Conservation (phyloP, 2,113 vertebrate genomes). For the Pluvianellus socialis region DNA sequence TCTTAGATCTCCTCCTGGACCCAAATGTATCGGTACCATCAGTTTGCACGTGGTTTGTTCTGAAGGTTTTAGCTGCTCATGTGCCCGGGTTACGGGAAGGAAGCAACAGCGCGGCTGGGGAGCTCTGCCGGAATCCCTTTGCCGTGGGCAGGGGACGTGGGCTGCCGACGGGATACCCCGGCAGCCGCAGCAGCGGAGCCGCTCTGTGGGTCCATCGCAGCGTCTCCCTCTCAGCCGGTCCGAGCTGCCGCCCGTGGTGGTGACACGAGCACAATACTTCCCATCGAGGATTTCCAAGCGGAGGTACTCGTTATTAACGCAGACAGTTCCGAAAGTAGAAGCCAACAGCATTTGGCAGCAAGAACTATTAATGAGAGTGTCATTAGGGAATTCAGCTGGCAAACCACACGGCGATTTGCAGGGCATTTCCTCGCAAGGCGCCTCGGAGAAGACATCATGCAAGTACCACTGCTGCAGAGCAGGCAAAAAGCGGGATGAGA, state of each 20-base stretch:
- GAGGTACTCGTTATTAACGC: background rate
- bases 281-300: background rate
- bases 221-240: background rate
- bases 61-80: background rate
- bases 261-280: background rate
- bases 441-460: background rate
- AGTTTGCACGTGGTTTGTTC: background rate
- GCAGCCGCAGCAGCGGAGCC: background rate
- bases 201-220: background rate
- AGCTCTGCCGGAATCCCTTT: background rate
- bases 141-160: background rate
- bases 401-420: background rate
- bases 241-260: background rate
- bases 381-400: background rate
- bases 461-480: background rate
- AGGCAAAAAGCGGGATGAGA: background rate
- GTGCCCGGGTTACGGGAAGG: background rate
- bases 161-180: background rate
- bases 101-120: background rate
- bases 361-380: background rate
- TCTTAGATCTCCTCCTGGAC: background rate
- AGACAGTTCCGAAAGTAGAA: slow-evolving; percentile 34
- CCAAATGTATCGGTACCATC: background rate
- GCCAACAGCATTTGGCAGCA: slow-evolving; percentile 14
- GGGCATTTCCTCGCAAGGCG: background rate